phyloP scores from a whole-genome alignment of 2,888 invertebrate species.

The Cryptocephalus moraei region DNA sequence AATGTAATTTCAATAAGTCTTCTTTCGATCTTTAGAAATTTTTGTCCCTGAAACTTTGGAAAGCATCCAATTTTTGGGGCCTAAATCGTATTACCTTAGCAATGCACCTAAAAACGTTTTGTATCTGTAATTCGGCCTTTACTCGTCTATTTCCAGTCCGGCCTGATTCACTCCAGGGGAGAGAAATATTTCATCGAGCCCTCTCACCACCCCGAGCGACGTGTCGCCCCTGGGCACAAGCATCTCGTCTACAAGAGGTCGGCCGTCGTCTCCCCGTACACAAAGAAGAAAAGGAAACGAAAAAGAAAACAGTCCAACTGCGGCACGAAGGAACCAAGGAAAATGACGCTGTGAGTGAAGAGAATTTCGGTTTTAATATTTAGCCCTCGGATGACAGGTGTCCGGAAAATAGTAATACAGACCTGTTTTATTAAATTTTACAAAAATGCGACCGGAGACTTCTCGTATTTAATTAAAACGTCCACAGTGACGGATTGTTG shows the following conservation, averaged over 20 bases:
- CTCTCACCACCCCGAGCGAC: slow-evolving; percentile 43
- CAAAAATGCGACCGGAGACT: too few relatives aligned
- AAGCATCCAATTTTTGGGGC: too few relatives aligned
- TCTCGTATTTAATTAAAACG: too few relatives aligned
- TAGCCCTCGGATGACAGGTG: not conserved
- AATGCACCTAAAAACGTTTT: too few relatives aligned
- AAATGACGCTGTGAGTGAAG: slow-evolving; percentile 36
- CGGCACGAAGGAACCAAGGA: slow-evolving; percentile 45
- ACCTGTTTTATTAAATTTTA: too few relatives aligned
- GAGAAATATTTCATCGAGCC: slow-evolving; percentile 68
- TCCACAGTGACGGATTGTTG: too few relatives aligned
- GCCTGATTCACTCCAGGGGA: slow-evolving; percentile 53
- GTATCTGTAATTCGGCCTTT: too few relatives aligned
- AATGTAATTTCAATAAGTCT: too few relatives aligned
- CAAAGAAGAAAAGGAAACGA: slow-evolving; percentile 39
- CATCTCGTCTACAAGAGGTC: slow-evolving; percentile 61
- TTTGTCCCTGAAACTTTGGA: too few relatives aligned
- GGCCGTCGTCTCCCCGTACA: slow-evolving; percentile 41
- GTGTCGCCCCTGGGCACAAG: slow-evolving; percentile 42
- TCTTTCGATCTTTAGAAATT: too few relatives aligned
- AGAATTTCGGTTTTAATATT: not conserved
- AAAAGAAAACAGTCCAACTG: slow-evolving; percentile 43
- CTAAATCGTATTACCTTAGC: too few relatives aligned
- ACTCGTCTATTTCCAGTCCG: slow-evolving; percentile 43
- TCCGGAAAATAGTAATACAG: too few relatives aligned